Base-by-base conservation (phyloP, 2,797 vertebrate genomes). In the Lycodopsis pacificus region DNA sequence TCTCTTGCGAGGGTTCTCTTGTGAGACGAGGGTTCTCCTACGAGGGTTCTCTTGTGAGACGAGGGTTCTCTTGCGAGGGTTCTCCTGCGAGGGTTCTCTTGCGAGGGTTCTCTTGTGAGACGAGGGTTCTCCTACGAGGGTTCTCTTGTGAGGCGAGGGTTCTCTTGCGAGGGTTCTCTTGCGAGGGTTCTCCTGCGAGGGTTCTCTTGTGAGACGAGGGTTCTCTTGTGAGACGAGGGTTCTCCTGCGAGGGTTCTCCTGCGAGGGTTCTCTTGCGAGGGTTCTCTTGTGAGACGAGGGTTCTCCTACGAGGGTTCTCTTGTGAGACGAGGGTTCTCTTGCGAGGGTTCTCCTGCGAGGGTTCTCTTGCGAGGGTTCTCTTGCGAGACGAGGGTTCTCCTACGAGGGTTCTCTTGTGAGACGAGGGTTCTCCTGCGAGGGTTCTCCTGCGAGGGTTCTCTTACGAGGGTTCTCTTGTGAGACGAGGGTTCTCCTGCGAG, bases 121-220 rank as follows among this genome's bases (percentile, higher is more conserved):
- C 25, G 25, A 25, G 25, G 25, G 25, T 25, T 25, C 25, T 25
- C 25, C 3, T 27, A 0, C 27, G 27, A 27, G 27, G 27, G 27
- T 27, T 27, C 27, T 27, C 27, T 2, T 27, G 25, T 25, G 25
- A 25, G 25, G 2, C 27, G 27, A 77, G 75, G 58, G 22, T 9
- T 62, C 42, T 40, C 46, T 53, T 70, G 72, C 27, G 27, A 77
- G 75, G 58, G 22, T 9, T 62, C 42, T 40, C 46, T 53, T 70
- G 72, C 27, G 27, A 27, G 25, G 25, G 25, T 27, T 27, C 25
- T 27, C 25, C 0, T 27, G 2, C 25, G 2, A 27, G 25, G 25
- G 25, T 27, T 27, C 25, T 27, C 25, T 27, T 27, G 25, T 25
- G 25, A 25, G 25, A 2, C 25, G 25, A 77, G 75, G 58, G 22